Evolutionary conservation across 2,113 vertebrate genomes (phyloP).

Genomic region (Pangasianodon gigas): DNA sequence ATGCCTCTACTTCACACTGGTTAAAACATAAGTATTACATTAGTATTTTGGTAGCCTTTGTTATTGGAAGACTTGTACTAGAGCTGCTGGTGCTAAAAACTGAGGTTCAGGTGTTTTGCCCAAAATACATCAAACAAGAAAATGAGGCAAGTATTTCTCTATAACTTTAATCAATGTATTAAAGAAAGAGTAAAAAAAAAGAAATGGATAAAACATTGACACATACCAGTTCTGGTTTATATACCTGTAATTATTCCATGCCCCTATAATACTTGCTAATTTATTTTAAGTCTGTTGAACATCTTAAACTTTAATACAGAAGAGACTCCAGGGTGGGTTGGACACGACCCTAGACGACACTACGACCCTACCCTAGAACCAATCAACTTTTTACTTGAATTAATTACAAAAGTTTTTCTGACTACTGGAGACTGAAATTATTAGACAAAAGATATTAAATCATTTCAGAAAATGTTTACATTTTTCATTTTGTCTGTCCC

Average conservation of each 20-base stretch:
- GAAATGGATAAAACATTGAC: not conserved
- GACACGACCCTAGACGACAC: not conserved
- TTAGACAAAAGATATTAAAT: not conserved
- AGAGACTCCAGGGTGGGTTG: not conserved
- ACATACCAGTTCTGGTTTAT: too few species aligned
- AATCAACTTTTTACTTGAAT: not conserved
- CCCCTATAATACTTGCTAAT: not conserved
- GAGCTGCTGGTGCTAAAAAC: not conserved
- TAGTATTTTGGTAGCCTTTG: not conserved
- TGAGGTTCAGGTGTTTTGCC: not conserved
- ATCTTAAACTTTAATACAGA: not conserved
- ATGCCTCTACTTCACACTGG: not conserved
- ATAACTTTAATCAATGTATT: not conserved
- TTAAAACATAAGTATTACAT: not conserved
- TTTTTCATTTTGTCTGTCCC: not conserved
- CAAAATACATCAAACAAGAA: not conserved
- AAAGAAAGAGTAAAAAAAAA: not conserved
- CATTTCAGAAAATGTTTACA: not conserved
- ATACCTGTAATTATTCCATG: not conserved
- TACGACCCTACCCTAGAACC: not conserved
- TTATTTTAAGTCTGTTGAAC: not conserved
- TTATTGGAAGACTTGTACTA: not conserved
- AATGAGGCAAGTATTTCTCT: not conserved
- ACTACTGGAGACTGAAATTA: not conserved
- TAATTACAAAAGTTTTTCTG: not conserved